Evolutionary conservation across 2,888 invertebrate genomes (phyloP), one percentile per base, ranked within the genome.

Genomic region (Biston stratarius): DNA sequence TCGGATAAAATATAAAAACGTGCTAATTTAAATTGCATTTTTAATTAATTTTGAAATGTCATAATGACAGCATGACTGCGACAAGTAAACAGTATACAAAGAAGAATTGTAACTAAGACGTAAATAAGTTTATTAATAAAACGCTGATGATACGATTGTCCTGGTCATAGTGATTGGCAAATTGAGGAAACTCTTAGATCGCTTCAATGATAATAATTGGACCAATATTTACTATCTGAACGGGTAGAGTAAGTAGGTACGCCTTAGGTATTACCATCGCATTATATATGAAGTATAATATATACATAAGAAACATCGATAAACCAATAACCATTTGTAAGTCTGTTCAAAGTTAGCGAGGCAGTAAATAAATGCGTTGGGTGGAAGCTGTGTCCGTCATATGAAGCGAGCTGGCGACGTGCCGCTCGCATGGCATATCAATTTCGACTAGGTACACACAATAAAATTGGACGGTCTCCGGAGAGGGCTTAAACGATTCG

Each of bases 401-500:
- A 83, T 81, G 83, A 74, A 78, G 77, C 77, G 77, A 81, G 81
- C 76, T 79, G 83, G 75, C 81, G 85, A 84, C 85, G 81, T 80
- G 82, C 74, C 85, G 86, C 91, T 87, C 88, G 90, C 85, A 83
- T 83, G 80, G 93, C 92, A 94, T 93, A 92, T 93, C 92, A 93
- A 93, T 93, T 93, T 93, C 91, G 78, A 91, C 87, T 91, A 92
- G 91, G 88, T 92, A 90, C 85, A 91, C 88, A 93, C 93, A 93
- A 94, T 93, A 94, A 94, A 94, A 93, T 92, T 88, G 92, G 89
- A 92, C 91, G 92, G 91, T 90, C 93, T 92, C 91, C 87, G 90
- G 90, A 92, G 93, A 92, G 91, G 91, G 92, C 93, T 93, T 94
- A 94, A 94, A 92, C 94, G 94, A 91, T 94, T 93, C 93, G 92